phyloP scores from a whole-genome alignment of 2,797 vertebrate genomes.

The Novumbra hubbsi region DNA sequence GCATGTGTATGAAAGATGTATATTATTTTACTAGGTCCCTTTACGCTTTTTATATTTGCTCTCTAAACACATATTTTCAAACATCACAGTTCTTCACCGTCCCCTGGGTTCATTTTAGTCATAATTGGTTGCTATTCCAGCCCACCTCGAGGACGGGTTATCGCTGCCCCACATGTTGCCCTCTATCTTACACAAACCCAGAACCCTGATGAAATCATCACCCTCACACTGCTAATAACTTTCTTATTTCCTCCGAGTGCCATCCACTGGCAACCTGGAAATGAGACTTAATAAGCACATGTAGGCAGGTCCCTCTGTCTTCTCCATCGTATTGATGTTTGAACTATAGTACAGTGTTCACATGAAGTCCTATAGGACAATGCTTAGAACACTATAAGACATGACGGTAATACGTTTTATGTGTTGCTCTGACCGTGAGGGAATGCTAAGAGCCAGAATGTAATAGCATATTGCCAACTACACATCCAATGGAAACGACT shows the following conservation, averaged over 20 bases:
- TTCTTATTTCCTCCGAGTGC: conserved; percentile 65
- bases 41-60: background rate
- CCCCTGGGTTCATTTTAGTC: background rate
- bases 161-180: background rate
- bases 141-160: background rate
- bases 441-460: background rate
- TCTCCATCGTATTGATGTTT: conserved; percentile 2
- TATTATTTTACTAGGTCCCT: background rate
- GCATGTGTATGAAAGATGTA: background rate
- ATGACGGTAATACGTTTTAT: background rate
- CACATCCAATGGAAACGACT: background rate
- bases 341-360: conserved; percentile 16
- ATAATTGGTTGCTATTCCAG: background rate
- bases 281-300: conserved; percentile 51
- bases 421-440: background rate
- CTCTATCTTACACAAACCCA: background rate
- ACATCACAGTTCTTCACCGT: background rate
- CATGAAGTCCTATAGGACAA: conserved; percentile 19
- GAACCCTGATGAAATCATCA: conserved; percentile 28
- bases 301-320: conserved; percentile 21
- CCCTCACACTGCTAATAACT: conserved; percentile 45
- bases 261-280: conserved; percentile 9
- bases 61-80: background rate
- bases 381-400: conserved; percentile 38
- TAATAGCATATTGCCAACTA: background rate